These are phyloP conservation scores for Sebastiscus tertius DNA, from an alignment of 2,797 vertebrate species.

Conservation along the genomic window DNA sequence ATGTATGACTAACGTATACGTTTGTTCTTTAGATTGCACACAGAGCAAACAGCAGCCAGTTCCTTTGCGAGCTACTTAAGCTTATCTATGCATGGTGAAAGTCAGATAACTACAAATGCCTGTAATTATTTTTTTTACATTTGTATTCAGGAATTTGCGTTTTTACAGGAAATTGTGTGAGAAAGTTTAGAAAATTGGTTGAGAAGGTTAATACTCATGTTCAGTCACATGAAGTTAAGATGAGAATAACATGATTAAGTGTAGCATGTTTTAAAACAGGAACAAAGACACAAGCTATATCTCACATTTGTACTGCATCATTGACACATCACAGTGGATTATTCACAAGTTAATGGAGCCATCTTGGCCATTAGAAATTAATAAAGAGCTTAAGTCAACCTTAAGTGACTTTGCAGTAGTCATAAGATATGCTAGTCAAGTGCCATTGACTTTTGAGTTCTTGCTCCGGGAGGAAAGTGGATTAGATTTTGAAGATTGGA, in stretches of 20 bases:
- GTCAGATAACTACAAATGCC: constrained; percentile 10
- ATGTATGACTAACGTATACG: neutral
- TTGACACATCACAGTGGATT: constrained; percentile 1
- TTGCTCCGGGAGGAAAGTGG: neutral
- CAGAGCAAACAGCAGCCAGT: neutral
- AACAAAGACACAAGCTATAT: neutral
- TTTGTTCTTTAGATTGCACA: constrained; percentile 15
- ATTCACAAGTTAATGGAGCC: neutral
- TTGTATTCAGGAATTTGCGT: neutral
- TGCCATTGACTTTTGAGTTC: neutral
- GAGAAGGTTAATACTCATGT: neutral
- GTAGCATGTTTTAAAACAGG: neutral
- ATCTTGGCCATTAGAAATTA: constrained; percentile 4
- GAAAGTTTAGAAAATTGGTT: neutral
- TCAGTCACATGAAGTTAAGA: neutral
- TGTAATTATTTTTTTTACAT: neutral
- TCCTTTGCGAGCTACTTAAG: neutral
- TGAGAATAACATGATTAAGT: neutral
- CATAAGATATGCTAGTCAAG: neutral
- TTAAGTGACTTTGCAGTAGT: constrained; percentile 2
- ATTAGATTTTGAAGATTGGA: neutral
- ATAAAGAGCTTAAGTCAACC: constrained; percentile 11
- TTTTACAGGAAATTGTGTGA: neutral
- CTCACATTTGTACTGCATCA: neutral
- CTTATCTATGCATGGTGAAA: neutral